Evolutionary conservation across 2,888 invertebrate species (phyloP).

Genomic region (Petrolisthes cinctipes): DNA sequence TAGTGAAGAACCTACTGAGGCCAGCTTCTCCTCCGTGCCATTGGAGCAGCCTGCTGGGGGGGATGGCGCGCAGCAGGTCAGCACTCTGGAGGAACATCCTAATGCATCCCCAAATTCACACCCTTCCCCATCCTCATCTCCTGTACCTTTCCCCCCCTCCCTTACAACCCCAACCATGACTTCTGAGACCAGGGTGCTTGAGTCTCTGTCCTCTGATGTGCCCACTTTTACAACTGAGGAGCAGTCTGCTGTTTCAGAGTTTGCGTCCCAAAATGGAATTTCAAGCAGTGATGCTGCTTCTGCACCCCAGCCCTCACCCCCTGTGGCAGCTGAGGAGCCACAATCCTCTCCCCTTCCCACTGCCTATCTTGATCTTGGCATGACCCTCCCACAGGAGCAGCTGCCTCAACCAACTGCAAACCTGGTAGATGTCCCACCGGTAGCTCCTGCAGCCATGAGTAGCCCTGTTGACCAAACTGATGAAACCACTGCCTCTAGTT

Average conservation of each 20-base stretch:
- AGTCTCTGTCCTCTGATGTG: not conserved
- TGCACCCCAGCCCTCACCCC: not conserved
- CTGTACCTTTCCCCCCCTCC: slow-evolving; percentile 16
- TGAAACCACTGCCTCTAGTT: slow-evolving; percentile 13
- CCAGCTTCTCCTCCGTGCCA: slow-evolving; percentile 47
- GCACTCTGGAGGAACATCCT: slow-evolving; percentile 41
- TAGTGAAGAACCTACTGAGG: slow-evolving; percentile 42
- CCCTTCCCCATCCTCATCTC: slow-evolving; percentile 24
- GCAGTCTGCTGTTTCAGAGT: not conserved
- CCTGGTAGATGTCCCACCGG: slow-evolving; percentile 46
- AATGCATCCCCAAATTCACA: slow-evolving; percentile 11
- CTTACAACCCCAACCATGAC: not conserved
- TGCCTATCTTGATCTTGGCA: slow-evolving; percentile 38
- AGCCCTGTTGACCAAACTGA: slow-evolving; percentile 31
- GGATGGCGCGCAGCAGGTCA: slow-evolving; percentile 59
- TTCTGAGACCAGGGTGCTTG: not conserved
- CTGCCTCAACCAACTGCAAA: slow-evolving; percentile 24
- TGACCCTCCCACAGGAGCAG: slow-evolving; percentile 55
- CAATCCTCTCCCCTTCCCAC: slow-evolving; percentile 3
- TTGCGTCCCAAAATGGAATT: not conserved
- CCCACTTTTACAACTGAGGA: not conserved
- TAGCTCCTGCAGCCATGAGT: slow-evolving; percentile 34
- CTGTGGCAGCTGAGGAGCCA: not conserved
- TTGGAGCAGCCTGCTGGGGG: slow-evolving; percentile 50
- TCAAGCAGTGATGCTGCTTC: not conserved